These are phyloP conservation scores for Theretra japonica DNA, from an alignment of 2,888 invertebrate species.

Conservation along the genomic window DNA sequence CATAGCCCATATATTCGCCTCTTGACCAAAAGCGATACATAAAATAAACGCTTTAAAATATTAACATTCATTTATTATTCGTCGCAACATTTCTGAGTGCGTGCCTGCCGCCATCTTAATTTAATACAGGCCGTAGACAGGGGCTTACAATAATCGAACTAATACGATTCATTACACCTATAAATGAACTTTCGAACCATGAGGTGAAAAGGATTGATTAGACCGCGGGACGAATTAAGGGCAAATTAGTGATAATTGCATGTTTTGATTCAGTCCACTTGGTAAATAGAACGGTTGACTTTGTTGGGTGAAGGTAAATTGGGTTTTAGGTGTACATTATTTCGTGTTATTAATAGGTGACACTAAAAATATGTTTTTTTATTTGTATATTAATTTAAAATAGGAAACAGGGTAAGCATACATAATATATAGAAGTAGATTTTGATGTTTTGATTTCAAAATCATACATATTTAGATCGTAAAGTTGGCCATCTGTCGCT, in stretches of 20 bases:
- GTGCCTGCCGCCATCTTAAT: constrained; percentile 5
- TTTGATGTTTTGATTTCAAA: too few relatives aligned
- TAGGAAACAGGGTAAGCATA: too few relatives aligned
- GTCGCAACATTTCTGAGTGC: not conserved
- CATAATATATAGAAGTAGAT: too few relatives aligned
- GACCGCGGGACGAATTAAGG: not conserved
- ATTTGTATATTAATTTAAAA: too few relatives aligned
- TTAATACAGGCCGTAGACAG: constrained; percentile 6
- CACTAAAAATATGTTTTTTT: too few relatives aligned
- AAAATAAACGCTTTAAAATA: not conserved
- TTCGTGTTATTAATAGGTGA: not conserved
- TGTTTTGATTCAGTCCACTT: constrained; percentile 6
- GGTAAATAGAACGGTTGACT: not conserved
- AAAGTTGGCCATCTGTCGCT: too few relatives aligned
- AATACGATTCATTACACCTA: constrained; percentile 8
- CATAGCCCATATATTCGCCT: too few relatives aligned
- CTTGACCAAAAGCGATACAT: not conserved
- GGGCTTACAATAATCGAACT: constrained; percentile 24
- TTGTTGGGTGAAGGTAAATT: not conserved
- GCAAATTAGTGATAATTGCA: constrained; percentile 13
- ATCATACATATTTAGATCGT: too few relatives aligned
- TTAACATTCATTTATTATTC: constrained; percentile 1
- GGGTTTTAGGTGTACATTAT: not conserved
- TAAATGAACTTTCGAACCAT: constrained; percentile 19
- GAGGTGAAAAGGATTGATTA: constrained; percentile 18